Percentiles rank a stretch among this genome's conserved stretches.
Evolutionary conservation across 2,888 invertebrate species (phyloP).

Genomic region (Cosmorhoe ocellata): DNA sequence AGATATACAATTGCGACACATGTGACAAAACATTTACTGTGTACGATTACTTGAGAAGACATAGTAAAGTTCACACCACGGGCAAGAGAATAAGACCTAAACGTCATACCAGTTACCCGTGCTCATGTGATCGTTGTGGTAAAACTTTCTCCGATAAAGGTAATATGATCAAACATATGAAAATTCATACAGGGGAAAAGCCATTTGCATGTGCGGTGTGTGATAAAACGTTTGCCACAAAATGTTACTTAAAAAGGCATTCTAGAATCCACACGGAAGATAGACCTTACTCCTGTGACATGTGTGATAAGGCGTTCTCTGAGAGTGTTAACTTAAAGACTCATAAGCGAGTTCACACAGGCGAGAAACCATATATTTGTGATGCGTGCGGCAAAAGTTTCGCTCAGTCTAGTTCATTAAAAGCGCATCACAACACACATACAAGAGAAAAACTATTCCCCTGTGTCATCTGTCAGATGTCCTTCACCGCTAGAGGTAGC

Average conservation of each 20-base stretch:
- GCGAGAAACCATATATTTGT: constrained; percentile 21
- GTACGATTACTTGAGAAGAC: constrained; percentile 15
- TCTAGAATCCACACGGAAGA: constrained; percentile 16
- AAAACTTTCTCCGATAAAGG: constrained; percentile 15
- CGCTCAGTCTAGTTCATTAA: constrained; percentile 16
- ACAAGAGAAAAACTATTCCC: constrained; percentile 19
- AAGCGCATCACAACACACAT: constrained; percentile 19
- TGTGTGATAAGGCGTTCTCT: constrained; percentile 15
- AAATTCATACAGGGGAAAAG: constrained; percentile 22
- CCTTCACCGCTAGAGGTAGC: constrained; percentile 15
- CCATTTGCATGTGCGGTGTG: constrained; percentile 15
- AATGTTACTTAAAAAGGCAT: constrained; percentile 17
- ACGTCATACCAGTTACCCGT: background rate
- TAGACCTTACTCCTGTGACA: constrained; percentile 11
- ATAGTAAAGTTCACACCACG: constrained; percentile 6
- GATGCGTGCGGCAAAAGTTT: constrained; percentile 22
- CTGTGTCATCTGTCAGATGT: constrained; percentile 15
- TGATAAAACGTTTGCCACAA: constrained; percentile 14
- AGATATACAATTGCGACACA: constrained; percentile 7
- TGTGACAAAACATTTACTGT: constrained; percentile 18
- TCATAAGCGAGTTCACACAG: constrained; percentile 18
- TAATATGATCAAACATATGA: constrained; percentile 17
- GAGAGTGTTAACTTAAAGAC: constrained; percentile 19
- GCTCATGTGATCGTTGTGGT: constrained; percentile 21
- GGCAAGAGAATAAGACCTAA: background rate